Percentiles rank a stretch among this genome's conserved stretches.
phyloP scores from a whole-genome alignment of 2,113 vertebrate species.

The Saccopteryx leptura region DNA sequence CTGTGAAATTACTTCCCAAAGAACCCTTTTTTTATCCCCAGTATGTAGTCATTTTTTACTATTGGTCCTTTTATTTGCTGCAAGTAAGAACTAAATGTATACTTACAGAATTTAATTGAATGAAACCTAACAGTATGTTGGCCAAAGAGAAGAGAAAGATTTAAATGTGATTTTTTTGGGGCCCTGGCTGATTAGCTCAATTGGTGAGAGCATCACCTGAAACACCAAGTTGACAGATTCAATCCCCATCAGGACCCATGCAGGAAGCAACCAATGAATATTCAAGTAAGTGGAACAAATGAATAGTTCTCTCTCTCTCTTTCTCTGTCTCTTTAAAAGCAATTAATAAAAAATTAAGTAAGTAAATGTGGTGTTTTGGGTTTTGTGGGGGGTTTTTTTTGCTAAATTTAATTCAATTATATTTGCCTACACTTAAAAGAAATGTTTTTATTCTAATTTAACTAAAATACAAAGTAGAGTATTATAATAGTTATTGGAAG shows the following conservation, averaged over 20 bases:
- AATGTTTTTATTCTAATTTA: not conserved
- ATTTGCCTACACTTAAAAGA: not conserved
- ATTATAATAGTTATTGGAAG: not conserved
- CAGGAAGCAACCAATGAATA: no score
- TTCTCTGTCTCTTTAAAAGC: no score
- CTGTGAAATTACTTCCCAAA: not conserved
- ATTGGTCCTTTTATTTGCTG: not conserved
- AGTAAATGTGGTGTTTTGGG: no score
- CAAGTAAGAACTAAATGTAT: not conserved
- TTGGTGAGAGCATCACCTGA: no score
- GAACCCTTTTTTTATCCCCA: not conserved
- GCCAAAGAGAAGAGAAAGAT: not conserved
- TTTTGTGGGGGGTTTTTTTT: not conserved
- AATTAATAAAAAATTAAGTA: no score
- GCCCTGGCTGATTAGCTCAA: no score
- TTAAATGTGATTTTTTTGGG: not conserved
- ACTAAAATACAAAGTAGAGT: constrained; percentile 1
- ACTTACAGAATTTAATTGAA: not conserved
- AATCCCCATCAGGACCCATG: no score
- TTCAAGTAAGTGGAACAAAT: no score
- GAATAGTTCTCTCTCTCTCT: no score
- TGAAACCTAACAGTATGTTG: not conserved
- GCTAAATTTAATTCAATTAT: not conserved
- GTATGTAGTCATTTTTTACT: not conserved
- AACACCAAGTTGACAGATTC: no score